Evolutionary conservation across 2,113 vertebrate genomes (phyloP), one percentile per base, ranked within the genome.

Genomic region (Oryzias javanicus): DNA sequence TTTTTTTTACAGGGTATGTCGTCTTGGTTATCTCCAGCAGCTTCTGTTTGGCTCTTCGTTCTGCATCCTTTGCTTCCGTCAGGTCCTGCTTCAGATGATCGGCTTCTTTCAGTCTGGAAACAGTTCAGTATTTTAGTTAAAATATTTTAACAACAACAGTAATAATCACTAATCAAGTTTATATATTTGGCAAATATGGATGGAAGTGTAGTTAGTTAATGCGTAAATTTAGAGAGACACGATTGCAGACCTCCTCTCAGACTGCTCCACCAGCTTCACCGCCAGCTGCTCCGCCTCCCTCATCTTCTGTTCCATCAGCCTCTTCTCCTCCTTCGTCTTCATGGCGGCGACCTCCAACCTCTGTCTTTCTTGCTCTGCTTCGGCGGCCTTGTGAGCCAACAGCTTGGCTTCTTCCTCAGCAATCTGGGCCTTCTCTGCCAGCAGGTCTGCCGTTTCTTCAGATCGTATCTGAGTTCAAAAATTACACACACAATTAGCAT

Each of bases 291-390:
- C 95, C 0, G 94, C 93, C 83, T 97, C 95, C 65, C 93, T 89
- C 94, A 96, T 95, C 90, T 98, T 96, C 86, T 97, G 95, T 87
- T 98, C 95, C 93, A 97, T 95, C 83, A 94, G 89, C 14, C 94
- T 86, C 64, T 95, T 94, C 80, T 97, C 95, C 76, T 97, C 95
- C 82, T 96, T 94, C 70, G 92, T 95, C 68, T 95, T 96, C 81
- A 95, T 87, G 18, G 95, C 95, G 0, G 94, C 89, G 77, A 95
- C 89, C 86, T 96, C 94, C 76, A 96, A 86, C 74, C 94, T 91
- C 80, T 95, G 94, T 4, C 93, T 85, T 5, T 98, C 94, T 74
- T 96, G 94, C 80, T 96, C 94, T 0, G 95, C 93, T 29, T 98
- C 95, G 0, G 94, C 95, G 15, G 94, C 95, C 40, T 94, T 96